These are phyloP conservation scores for Tetropium fuscum DNA, from an alignment of 2,888 invertebrate species.

Conservation along the genomic window DNA sequence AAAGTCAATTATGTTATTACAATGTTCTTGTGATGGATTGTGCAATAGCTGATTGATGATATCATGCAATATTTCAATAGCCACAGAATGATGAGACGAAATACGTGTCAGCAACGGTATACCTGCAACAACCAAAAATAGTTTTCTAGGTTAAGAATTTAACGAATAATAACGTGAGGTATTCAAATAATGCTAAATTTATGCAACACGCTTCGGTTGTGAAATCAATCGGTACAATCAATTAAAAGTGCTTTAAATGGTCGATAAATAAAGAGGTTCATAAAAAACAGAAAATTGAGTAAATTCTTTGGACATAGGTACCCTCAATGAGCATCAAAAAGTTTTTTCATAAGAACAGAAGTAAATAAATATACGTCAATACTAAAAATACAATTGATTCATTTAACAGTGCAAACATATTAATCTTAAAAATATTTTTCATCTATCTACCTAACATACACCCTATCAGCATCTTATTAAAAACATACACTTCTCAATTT, in stretches of 20 bases:
- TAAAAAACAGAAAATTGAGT: background rate
- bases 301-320: no score
- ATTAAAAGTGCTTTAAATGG: conserved; percentile 10
- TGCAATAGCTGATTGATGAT: conserved; percentile 15
- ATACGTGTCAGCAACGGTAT: conserved; percentile 24
- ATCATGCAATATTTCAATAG: conserved; percentile 25
- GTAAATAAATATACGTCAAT: no score
- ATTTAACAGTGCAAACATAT: no score
- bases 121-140: conserved; percentile 27
- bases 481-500: no score
- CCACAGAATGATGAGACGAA: conserved; percentile 11
- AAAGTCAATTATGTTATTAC: conserved; percentile 3
- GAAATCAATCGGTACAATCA: conserved; percentile 10
- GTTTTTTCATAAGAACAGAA: background rate
- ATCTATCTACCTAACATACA: no score
- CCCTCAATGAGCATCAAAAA: background rate
- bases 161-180: conserved; percentile 20
- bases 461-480: no score
- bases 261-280: conserved; percentile 10
- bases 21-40: conserved; percentile 8
- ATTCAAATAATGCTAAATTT: conserved; percentile 22
- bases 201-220: conserved; percentile 6
- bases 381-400: no score
- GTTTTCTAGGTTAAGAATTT: conserved; percentile 32
- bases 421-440: no score